Evolutionary conservation across 2,113 vertebrate genomes (phyloP), one percentile per base, ranked within the genome.

Genomic region (Apistogramma diplotaenia): DNA sequence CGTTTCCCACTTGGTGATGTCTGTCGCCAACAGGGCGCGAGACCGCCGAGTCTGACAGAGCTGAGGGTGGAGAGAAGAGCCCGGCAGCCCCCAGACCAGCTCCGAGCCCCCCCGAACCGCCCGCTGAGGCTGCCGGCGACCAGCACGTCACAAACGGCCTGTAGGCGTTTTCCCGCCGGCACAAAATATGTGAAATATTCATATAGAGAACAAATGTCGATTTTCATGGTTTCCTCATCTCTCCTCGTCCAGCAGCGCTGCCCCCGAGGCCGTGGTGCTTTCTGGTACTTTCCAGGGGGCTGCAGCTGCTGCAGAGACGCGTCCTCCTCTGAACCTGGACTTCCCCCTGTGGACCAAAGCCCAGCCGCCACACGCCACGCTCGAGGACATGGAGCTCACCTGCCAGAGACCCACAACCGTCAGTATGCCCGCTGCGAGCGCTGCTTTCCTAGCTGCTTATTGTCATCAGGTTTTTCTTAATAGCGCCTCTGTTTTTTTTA

Each of bases 341-440:
- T 88, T 79, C 27, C 93, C 95, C 1, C 53, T 86, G 15, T 95
- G 93, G 94, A 91, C 73, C 65, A 91, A 92, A 74, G 75, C 18
- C 6, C 62, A 85, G 78, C 61, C 76, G 4, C 49, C 80, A 0
- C 89, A 91, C 35, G 81, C 72, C 15, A 81, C 84, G 0, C 86
- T 96, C 83, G 94, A 96, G 91, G 95, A 96, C 82, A 88, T 96
- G 88, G 67, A 71, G 25, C 92, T 95, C 56, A 83, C 83, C 74
- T 94, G 89, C 87, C 91, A 65, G 53, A 92, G 59, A 87, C 89
- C 82, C 23, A 72, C 53, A 65, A 93, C 93, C 0, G 93, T 94
- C 25, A 93, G 92, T 89, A 12, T 49, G 33, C 25, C 1, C 3
- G 12, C 40, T 6, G 10, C 11, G 10, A 1, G 7, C 13, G 6